Base-by-base conservation (phyloP, 2,888 invertebrate genomes). In the Galeopsomyia nigrocyanea region DNA sequence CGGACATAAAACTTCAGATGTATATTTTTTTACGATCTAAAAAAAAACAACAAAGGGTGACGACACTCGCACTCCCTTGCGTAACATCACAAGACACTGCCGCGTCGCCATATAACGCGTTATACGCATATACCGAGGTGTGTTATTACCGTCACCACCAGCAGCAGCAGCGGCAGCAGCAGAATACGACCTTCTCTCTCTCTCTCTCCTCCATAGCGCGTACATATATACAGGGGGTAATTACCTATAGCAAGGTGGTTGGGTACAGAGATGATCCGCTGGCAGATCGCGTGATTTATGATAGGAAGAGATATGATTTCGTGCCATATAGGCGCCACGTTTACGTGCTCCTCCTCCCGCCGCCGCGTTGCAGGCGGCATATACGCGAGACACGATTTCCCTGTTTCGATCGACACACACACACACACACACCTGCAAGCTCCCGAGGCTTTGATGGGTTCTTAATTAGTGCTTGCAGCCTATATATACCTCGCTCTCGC, bases 51-150 rank as follows among this genome's bases (percentile, higher is more conserved):
- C 7, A 26, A 5, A 26, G 26, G 5, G 39, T 39, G 10, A 39
- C 1, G 1, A 39, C 39, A 13, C 26, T 5, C 7, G 39, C 39
- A 31, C 31, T 31, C 31, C n/a, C n/a, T n/a, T n/a, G n/a, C n/a
- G n/a, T n/a, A 26, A 13, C 39, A 39, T 39, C 39, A n/a, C n/a
- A 39, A 39, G 39, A 39, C 39, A 39, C 13, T 26, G 5, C 26
- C 26, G 26, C 26, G 26, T 10, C 39, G 39, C 75, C 69, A 75
- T 39, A 39, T 77, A 76, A 77, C 78, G 71, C 76, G 76, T 78
- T 78, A n/a, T 78, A 78, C 66, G 74, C 71, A 26, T 26, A 39
- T 1, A 10, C 39, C 13, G 1, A 13, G 39, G 70, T 7, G 49
- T 53, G 71, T 74, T 72, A 78, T 78, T 77, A 74, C 71, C 72